phyloP scores from a whole-genome alignment of 2,888 invertebrate genomes.

The Rhynchonema sp. region DNA sequence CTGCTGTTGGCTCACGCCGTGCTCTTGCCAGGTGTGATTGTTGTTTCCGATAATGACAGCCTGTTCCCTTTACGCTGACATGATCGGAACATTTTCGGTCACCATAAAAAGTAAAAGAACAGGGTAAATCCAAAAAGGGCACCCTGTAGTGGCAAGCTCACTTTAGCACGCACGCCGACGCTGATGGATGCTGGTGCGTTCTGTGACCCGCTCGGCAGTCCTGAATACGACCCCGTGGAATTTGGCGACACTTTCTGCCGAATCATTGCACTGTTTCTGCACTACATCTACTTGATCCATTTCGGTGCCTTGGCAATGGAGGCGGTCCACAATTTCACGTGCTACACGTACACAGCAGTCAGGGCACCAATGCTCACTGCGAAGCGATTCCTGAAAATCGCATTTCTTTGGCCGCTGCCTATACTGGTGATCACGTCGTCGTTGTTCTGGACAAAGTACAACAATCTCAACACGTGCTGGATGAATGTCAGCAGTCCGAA shows the following conservation, averaged over 20 bases:
- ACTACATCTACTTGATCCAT: neutral
- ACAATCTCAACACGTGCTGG: neutral
- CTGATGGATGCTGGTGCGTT: neutral
- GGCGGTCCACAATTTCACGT: neutral
- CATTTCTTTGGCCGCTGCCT: neutral
- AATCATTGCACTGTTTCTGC: neutral
- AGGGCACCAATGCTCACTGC: neutral
- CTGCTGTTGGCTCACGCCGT: neutral
- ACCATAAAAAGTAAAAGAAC: too few relatives aligned
- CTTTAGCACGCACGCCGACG: neutral
- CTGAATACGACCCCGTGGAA: neutral
- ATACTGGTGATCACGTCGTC: neutral
- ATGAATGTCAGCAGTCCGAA: neutral
- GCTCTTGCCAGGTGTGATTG: neutral
- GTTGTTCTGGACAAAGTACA: neutral
- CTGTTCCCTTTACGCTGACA: too few relatives aligned
- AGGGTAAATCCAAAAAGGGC: too few relatives aligned
- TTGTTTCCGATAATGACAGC: too few relatives aligned
- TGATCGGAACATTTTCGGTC: too few relatives aligned
- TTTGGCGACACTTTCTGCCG: neutral
- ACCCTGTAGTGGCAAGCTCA: too few relatives aligned
- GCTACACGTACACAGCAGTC: neutral
- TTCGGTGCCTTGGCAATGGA: neutral
- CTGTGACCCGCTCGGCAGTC: neutral
- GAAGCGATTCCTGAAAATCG: neutral